Conservation (phyloP, 2,797 vertebrate genomes). For the Diglossa cyanea region DNA sequence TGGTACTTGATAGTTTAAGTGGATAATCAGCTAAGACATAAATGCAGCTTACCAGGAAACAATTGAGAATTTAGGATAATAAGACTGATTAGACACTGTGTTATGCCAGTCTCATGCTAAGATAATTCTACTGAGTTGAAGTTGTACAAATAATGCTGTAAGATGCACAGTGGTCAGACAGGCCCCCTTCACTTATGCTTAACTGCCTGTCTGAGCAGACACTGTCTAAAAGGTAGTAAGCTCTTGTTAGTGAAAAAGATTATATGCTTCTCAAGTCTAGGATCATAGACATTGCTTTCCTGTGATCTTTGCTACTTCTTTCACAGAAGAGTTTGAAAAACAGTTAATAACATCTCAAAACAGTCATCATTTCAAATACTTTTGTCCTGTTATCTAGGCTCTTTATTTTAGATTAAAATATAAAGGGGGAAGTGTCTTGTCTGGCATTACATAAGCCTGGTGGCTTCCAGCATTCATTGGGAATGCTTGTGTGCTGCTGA, state of each 20-base stretch:
- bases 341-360: not conserved
- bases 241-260: not conserved
- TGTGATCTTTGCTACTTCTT: not conserved
- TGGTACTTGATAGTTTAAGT: conserved; percentile 66
- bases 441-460: not conserved
- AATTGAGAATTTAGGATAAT: conserved; percentile 67
- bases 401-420: not conserved
- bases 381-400: not conserved
- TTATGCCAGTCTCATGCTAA: conserved; percentile 17
- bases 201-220: not conserved
- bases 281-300: not conserved
- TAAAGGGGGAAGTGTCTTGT: not conserved
- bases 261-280: not conserved
- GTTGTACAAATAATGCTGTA: not conserved
- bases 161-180: not conserved
- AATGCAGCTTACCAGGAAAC: conserved; percentile 63
- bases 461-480: not conserved
- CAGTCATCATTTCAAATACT: not conserved
- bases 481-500: not conserved
- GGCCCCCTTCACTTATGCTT: not conserved
- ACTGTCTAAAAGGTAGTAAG: not conserved
- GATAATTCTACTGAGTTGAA: conserved; percentile 14
- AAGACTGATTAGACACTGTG: conserved; percentile 24
- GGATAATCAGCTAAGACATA: conserved; percentile 66
- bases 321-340: not conserved